phyloP scores from a whole-genome alignment of 2,797 vertebrate species.

The Mormyrops attenuatus region DNA sequence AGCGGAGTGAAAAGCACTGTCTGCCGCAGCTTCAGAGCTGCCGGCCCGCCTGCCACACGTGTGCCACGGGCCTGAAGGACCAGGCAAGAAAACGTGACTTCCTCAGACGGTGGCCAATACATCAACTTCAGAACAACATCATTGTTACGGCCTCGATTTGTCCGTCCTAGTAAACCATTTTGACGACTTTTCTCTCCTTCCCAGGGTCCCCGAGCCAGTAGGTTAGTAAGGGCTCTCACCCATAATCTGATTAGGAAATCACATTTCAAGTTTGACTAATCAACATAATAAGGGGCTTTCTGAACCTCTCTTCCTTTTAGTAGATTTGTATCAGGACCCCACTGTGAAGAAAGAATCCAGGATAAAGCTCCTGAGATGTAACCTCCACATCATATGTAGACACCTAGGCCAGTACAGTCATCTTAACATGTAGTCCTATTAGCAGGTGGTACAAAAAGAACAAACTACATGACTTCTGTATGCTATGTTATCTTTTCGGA shows the following conservation, averaged over 20 bases:
- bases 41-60: background rate
- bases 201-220: background rate
- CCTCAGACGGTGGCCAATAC: background rate
- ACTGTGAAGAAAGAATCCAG: conserved; percentile 45
- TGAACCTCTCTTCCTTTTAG: conserved; percentile 51
- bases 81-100: background rate
- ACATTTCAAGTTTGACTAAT: conserved; percentile 57
- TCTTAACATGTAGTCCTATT: background rate
- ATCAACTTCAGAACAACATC: background rate
- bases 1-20: background rate
- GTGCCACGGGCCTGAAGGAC: background rate
- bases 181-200: background rate
- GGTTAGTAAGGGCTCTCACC: background rate
- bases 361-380: conserved; percentile 26
- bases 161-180: background rate
- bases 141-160: background rate
- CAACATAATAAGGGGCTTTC: conserved; percentile 54
- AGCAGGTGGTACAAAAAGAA: conserved; percentile 14
- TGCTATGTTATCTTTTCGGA: background rate
- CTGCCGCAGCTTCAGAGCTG: background rate
- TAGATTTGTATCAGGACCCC: conserved; percentile 44
- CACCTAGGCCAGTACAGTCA: background rate
- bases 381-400: conserved; percentile 14
- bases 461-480: background rate
- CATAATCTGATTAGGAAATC: conserved; percentile 59